Percentiles rank a stretch among this genome's conserved stretches.
Conservation (phyloP, 2,113 vertebrate species). For the Bothrops jararaca region DNA sequence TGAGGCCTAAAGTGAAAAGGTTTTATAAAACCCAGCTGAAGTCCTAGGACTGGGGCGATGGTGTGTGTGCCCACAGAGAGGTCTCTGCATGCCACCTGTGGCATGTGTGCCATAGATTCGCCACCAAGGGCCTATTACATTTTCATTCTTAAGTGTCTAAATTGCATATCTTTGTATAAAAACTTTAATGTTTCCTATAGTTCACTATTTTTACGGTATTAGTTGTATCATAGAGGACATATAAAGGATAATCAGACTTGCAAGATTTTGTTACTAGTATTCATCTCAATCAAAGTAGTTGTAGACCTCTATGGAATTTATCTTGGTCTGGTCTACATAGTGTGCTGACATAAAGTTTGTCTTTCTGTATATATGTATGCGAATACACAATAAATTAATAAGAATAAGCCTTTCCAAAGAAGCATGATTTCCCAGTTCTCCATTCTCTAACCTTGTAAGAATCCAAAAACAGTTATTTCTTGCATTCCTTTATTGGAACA, state of each 20-base stretch:
- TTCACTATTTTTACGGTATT: neutral
- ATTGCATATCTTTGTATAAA: neutral
- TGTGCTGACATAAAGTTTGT: neutral
- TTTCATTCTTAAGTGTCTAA: neutral
- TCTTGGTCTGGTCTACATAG: neutral
- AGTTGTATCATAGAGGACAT: neutral
- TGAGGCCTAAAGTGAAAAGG: too few relatives aligned
- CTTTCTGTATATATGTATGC: neutral
- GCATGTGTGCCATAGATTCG: too few relatives aligned
- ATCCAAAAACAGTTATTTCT: neutral
- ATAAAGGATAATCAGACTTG: neutral
- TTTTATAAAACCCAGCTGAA: too few relatives aligned
- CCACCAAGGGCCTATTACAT: neutral
- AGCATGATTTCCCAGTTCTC: neutral
- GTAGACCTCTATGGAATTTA: neutral
- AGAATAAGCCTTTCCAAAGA: neutral
- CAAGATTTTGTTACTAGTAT: neutral
- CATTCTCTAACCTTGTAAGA: neutral
- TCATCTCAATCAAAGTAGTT: neutral
- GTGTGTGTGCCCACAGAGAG: too few relatives aligned
- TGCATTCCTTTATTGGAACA: neutral
- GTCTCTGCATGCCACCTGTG: too few relatives aligned
- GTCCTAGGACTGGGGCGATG: too few relatives aligned
- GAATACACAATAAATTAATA: neutral
- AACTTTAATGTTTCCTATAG: neutral